Evolutionary conservation across 2,797 vertebrate genomes (phyloP).

Genomic region (Centroberyx gerrardi): DNA sequence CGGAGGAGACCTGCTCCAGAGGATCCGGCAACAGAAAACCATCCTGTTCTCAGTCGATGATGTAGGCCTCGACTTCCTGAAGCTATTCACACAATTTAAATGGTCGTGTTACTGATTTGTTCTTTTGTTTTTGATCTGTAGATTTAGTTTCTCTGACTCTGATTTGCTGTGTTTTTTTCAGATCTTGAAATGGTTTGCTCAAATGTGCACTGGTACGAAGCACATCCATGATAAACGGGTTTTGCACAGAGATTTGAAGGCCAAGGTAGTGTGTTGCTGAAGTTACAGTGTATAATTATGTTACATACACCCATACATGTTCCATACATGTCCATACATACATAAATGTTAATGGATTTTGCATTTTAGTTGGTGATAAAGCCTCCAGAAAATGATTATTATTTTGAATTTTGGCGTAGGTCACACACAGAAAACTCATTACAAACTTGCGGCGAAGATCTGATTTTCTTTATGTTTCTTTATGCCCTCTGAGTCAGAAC

Average conservation of each 20-base stretch:
- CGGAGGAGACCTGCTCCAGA: conserved; percentile 92
- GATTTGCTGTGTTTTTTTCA: conserved; percentile 52
- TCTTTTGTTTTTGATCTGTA: neutral
- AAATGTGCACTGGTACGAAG: conserved; percentile 91
- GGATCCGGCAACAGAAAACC: conserved; percentile 89
- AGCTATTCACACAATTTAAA: neutral
- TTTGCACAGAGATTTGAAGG: conserved; percentile 95
- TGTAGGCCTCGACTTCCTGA: conserved; percentile 79
- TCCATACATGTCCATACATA: neutral
- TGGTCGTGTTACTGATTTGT: neutral
- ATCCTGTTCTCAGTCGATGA: conserved; percentile 87
- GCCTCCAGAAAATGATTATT: too few relatives aligned
- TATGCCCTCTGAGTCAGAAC: conserved; percentile 14
- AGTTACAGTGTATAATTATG: neutral
- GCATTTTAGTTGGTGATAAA: too few relatives aligned
- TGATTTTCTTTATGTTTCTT: conserved; percentile 2
- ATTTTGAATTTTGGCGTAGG: neutral
- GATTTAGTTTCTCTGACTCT: neutral
- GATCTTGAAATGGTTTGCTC: conserved; percentile 93
- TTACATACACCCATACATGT: neutral
- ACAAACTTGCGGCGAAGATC: neutral
- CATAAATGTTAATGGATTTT: too few relatives aligned
- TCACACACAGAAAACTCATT: neutral
- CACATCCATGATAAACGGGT: conserved; percentile 92
- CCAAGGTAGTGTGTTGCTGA: conserved; percentile 86